A percentile compares a stretch with the other conserved stretches of the same genome.
phyloP scores from a whole-genome alignment of 92 coral and sea anemone species.

The Phymanthus crucifer region DNA sequence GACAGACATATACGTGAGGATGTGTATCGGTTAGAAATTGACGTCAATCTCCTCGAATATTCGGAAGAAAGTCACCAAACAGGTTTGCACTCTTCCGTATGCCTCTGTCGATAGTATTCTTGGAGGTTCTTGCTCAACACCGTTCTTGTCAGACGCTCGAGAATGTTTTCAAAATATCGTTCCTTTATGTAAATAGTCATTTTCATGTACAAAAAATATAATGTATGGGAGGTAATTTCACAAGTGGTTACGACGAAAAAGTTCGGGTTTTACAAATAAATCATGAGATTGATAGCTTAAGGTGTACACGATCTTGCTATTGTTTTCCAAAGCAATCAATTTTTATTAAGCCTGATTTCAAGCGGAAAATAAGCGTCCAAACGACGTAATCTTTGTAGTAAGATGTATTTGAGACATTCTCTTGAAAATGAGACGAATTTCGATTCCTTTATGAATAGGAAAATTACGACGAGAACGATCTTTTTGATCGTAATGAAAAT shows the following conservation, averaged over 20 bases:
- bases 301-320: neutral
- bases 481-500: neutral
- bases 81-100: neutral
- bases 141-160: neutral
- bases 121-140: neutral
- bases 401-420: neutral
- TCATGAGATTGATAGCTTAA: no score
- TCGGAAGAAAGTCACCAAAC: conserved; percentile 12
- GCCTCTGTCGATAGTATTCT: neutral
- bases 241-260: neutral
- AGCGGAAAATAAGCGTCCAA: neutral
- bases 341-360: neutral
- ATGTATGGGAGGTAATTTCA: neutral
- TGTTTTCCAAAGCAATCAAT: neutral
- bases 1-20: neutral
- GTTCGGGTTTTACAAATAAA: neutral
- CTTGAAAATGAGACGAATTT: neutral
- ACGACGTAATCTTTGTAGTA: neutral
- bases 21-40: neutral
- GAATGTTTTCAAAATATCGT: neutral
- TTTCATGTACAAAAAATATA: neutral
- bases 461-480: neutral
- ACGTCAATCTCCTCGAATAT: conserved; percentile 9
- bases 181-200: neutral
- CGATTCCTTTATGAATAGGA: neutral